phyloP scores from a whole-genome alignment of 2,797 vertebrate genomes.

The Menidia menidia region DNA sequence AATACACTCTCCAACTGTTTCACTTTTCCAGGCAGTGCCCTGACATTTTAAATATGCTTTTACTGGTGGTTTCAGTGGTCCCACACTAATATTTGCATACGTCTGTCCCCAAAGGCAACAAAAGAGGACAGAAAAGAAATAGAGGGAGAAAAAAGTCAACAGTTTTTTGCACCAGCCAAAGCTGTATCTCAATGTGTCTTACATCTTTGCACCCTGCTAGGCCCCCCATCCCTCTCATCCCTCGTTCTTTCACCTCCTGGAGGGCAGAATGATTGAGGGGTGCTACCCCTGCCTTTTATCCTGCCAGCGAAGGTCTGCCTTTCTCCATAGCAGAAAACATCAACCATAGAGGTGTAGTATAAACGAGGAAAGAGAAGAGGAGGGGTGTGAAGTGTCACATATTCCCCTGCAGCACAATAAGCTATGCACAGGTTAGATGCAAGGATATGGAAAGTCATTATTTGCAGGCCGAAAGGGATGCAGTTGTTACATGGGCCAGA shows the following conservation, averaged over 20 bases:
- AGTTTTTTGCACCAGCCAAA: constrained; percentile 75
- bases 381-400: constrained; percentile 72
- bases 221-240: constrained; percentile 73
- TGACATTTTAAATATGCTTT: constrained; percentile 81
- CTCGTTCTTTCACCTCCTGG: constrained; percentile 80
- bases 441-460: constrained; percentile 81
- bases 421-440: constrained; percentile 73
- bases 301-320: constrained; percentile 72
- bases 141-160: constrained; percentile 68
- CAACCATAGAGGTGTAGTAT: constrained; percentile 67
- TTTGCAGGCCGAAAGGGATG: constrained; percentile 81
- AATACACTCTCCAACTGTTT: constrained; percentile 67
- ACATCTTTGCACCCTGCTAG: constrained; percentile 80
- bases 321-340: constrained; percentile 71
- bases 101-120: constrained; percentile 79
- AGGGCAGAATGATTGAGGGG: constrained; percentile 81
- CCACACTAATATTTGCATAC: constrained; percentile 80
- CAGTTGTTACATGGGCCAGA: constrained; percentile 71
- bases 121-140: constrained; percentile 57
- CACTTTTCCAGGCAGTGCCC: constrained; percentile 56
- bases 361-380: constrained; percentile 64
- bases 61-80: constrained; percentile 65
- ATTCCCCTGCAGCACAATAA: constrained; percentile 71
- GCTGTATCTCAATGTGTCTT: constrained; percentile 80
- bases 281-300: constrained; percentile 84